These are phyloP conservation scores for Perithous albicinctus DNA, from an alignment of 2,888 invertebrate species.

Conservation along the genomic window DNA sequence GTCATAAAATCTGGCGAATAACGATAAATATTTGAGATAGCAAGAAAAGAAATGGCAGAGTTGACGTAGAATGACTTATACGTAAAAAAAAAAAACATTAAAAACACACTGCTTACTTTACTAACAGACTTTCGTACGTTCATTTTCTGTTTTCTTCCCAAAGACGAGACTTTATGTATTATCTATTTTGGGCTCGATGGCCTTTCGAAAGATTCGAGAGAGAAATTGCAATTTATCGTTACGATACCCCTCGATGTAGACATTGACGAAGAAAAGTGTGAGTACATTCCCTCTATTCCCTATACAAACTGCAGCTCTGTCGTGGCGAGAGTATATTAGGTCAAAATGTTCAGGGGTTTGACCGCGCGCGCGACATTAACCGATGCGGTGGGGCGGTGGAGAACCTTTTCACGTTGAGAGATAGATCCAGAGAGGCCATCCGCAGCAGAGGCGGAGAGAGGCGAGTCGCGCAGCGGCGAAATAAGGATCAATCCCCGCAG, in stretches of 20 bases:
- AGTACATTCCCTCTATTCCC: conserved; percentile 5
- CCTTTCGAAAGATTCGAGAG: neutral
- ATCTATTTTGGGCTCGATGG: neutral
- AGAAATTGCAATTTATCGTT: conserved; percentile 39
- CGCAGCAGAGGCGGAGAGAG: neutral
- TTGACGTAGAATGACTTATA: no score
- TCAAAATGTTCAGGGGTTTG: neutral
- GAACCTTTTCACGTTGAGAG: conserved; percentile 10
- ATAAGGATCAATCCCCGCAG: conserved; percentile 33
- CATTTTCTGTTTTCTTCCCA: neutral
- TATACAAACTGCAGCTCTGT: neutral
- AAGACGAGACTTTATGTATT: neutral
- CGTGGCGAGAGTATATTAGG: conserved; percentile 1
- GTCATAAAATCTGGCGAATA: no score
- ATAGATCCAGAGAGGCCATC: conserved; percentile 20
- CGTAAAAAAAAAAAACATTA: neutral
- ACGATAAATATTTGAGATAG: no score
- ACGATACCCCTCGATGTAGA: conserved; percentile 12
- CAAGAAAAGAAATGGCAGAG: no score
- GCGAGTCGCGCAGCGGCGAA: conserved; percentile 25
- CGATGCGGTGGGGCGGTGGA: neutral
- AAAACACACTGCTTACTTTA: neutral
- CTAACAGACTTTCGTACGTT: neutral
- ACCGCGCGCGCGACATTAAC: conserved; percentile 13
- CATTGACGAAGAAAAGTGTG: conserved; percentile 23